These are phyloP conservation scores for Heterotilapia buettikoferi DNA, from an alignment of 2,113 vertebrate species.

Conservation along the genomic window DNA sequence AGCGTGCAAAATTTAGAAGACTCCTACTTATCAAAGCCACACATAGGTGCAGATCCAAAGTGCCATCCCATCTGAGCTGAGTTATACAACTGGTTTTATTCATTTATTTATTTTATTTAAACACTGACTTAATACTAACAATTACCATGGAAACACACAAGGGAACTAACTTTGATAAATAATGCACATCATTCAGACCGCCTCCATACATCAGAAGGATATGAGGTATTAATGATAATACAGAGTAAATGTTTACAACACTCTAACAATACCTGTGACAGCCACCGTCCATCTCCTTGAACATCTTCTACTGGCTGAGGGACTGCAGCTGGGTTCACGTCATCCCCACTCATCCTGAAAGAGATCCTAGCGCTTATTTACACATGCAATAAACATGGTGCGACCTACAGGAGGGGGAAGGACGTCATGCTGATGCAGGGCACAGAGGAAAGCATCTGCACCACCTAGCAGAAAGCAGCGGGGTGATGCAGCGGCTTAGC, in stretches of 20 bases:
- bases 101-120: background rate
- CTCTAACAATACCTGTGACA: conserved; percentile 82
- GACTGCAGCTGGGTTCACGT: conserved; percentile 84
- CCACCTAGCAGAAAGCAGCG: background rate
- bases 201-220: background rate
- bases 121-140: background rate
- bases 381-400: background rate
- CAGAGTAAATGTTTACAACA: background rate
- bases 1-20: background rate
- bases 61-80: background rate
- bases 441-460: background rate
- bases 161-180: background rate
- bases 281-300: conserved; percentile 91
- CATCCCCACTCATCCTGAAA: conserved; percentile 84
- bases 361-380: background rate
- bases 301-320: conserved; percentile 81
- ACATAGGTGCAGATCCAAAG: background rate
- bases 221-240: background rate
- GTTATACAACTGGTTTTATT: background rate
- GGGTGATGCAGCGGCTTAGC: background rate
- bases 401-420: background rate
- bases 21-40: background rate
- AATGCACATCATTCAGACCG: background rate
- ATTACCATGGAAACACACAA: background rate
- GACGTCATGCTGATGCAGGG: background rate